Percentiles rank a stretch among this genome's conserved stretches.
phyloP scores from a whole-genome alignment of 2,113 vertebrate genomes.

The Probosciger aterrimus region DNA sequence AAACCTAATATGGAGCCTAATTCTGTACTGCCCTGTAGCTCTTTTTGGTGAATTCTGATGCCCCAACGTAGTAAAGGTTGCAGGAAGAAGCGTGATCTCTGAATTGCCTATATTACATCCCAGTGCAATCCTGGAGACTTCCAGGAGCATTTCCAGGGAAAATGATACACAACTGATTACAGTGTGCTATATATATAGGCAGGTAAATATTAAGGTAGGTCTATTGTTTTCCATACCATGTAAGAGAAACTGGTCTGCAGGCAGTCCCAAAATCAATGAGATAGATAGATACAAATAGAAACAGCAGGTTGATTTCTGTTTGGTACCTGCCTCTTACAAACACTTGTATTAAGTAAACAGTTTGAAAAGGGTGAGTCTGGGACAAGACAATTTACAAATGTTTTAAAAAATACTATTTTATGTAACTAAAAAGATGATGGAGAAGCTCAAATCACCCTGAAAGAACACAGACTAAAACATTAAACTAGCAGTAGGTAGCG shows the following conservation, averaged over 20 bases:
- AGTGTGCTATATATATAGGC: background rate
- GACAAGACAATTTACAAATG: background rate
- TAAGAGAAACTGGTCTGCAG: background rate
- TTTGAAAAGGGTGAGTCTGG: background rate
- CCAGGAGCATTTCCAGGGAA: background rate
- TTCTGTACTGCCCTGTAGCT: background rate
- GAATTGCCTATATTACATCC: background rate
- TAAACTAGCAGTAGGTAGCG: background rate
- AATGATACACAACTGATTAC: background rate
- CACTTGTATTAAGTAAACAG: background rate
- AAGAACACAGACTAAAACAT: background rate
- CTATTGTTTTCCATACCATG: background rate
- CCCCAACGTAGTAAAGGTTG: background rate
- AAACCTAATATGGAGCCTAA: background rate
- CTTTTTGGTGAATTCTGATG: background rate
- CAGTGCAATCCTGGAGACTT: background rate
- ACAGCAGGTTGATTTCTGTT: background rate
- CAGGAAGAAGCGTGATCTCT: background rate
- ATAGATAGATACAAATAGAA: background rate
- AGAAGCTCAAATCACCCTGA: background rate
- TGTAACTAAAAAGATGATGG: background rate
- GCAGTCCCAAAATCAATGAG: background rate
- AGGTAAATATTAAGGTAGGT: background rate
- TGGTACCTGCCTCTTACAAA: background rate
- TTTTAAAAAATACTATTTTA: background rate